These are phyloP conservation scores for Actinopyga echinites DNA, from an alignment of 53 echinoderm and acorn worm genomes.

Conservation along the genomic window DNA sequence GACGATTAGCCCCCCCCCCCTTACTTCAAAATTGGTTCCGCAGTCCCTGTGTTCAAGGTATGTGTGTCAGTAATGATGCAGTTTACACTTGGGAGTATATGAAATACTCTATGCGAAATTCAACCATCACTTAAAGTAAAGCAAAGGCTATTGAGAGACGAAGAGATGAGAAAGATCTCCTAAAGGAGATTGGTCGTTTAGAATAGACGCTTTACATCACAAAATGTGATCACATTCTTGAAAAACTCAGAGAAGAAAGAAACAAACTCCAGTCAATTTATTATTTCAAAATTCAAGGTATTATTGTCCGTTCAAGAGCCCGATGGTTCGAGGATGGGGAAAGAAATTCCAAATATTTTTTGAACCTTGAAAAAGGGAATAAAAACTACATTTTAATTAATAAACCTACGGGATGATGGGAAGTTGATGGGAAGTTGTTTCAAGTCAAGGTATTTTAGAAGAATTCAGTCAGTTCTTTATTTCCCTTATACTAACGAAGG, in stretches of 20 bases:
- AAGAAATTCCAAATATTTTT: background rate
- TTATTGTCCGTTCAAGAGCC: slow-evolving; percentile 16
- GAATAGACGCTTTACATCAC: background rate
- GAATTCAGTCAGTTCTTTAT: background rate
- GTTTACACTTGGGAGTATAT: slow-evolving; percentile 1
- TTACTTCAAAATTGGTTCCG: too few relatives aligned
- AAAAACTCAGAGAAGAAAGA: background rate
- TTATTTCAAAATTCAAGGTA: slow-evolving; percentile 12
- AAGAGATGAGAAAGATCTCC: background rate
- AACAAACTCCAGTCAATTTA: slow-evolving; percentile 7
- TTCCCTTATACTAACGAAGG: background rate
- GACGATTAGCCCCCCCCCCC: too few relatives aligned
- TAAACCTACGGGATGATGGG: background rate
- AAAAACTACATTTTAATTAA: background rate
- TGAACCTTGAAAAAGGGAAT: slow-evolving; percentile 13
- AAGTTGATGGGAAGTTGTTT: background rate
- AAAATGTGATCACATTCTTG: background rate
- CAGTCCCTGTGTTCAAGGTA: background rate
- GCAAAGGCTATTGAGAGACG: slow-evolving; percentile 17
- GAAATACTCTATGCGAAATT: background rate
- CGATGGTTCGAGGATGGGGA: slow-evolving; percentile 32
- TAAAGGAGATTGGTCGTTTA: background rate
- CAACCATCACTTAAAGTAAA: background rate
- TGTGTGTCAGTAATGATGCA: background rate
- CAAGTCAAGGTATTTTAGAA: background rate